Conservation (phyloP, 2,113 vertebrate species). For the Chelonoidis abingdonii region DNA sequence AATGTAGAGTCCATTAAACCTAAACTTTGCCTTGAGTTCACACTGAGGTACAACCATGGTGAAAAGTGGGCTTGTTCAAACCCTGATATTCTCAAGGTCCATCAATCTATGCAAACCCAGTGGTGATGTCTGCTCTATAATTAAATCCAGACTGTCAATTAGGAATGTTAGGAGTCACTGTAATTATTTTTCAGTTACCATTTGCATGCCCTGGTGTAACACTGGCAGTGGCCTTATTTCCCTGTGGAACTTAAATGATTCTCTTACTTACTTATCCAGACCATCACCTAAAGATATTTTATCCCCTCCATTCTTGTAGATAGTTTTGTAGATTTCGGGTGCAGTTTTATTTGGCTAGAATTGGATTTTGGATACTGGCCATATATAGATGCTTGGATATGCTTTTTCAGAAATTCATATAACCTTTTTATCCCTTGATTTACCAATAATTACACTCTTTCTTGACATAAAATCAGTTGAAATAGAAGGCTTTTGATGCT, state of each 20-base stretch:
- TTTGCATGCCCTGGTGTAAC: not conserved
- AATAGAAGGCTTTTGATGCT: not conserved
- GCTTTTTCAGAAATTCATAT: not conserved
- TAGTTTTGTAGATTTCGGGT: not conserved
- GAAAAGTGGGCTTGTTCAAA: not conserved
- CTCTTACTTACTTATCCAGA: not conserved
- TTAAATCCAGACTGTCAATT: not conserved
- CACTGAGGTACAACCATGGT: not conserved
- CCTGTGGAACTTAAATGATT: not conserved
- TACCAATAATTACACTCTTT: not conserved
- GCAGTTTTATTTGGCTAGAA: not conserved
- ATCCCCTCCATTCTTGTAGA: not conserved
- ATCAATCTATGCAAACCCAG: not conserved
- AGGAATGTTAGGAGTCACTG: not conserved
- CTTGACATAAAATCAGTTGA: not conserved
- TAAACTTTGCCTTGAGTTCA: not conserved
- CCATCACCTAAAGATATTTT: accelerated
- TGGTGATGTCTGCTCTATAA: not conserved
- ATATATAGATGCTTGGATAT: not conserved
- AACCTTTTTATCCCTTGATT: not conserved
- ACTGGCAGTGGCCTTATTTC: not conserved
- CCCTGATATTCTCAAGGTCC: not conserved
- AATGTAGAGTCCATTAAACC: not conserved
- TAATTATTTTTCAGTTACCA: not conserved
- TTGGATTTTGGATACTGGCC: not conserved